Evolutionary conservation across 2,797 vertebrate genomes (phyloP), one percentile per base, ranked within the genome.

Genomic region (Platalea minor): DNA sequence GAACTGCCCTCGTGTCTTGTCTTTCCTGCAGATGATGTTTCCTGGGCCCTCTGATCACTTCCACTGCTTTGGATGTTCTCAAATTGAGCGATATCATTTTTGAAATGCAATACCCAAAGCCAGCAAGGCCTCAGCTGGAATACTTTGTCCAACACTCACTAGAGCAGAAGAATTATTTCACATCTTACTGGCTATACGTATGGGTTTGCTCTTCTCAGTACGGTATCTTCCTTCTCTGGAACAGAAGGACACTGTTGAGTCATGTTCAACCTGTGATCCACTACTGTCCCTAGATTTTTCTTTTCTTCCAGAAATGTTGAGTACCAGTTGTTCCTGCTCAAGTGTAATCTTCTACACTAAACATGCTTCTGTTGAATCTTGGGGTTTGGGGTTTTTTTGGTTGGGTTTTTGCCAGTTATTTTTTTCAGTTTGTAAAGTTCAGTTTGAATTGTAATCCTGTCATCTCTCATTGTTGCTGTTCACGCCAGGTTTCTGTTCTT

Each of bases 101-200:
- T 92, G 92, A 95, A 95, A 79, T 73, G 70, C 54, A 39, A 3
- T 57, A 69, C 56, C 33, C 74, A 73, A 72, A 85, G 63, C 70
- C 87, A 81, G 80, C 59, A 39, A 89, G 59, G 63, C 80, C 70
- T 89, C 77, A 89, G 92, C 92, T 96, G 92, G 61, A 73, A 80
- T 92, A 72, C 67, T 92, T 81, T 50, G 70, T 89, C 77, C 67
- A 5, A 17, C 84, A 54, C 37, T 57, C 64, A 68, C 18, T 76
- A 78, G 89, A 92, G 89, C 95, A 93, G 91, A 93, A 95, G 73
- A 75, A 85, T 76, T 69, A 61, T 73, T 91, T 95, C 92, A 84
- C 63, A 69, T 94, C 86, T 87, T 92, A 39, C 7, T 91, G 92
- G 57, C 77, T 70, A 19, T 69, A 8, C 2, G 0, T 72, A 54